Conservation (phyloP, 2,797 vertebrate genomes). For the Enteromius treurensis region DNA sequence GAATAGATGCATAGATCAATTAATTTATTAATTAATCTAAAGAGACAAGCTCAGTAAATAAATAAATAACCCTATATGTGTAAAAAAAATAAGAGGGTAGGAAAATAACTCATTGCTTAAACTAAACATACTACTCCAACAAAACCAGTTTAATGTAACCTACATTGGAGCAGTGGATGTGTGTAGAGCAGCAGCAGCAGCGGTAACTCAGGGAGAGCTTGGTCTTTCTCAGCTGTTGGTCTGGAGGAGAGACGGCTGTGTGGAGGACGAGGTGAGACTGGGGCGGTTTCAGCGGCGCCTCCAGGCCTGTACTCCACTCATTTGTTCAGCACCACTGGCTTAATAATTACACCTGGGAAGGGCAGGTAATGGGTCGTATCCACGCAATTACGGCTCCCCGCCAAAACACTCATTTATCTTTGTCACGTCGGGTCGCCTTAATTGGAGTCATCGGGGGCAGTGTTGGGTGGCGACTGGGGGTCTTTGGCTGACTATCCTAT, state of each 20-base stretch:
- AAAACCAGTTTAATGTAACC: background rate
- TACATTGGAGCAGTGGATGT: background rate
- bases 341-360: slow-evolving; percentile 80
- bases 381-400: slow-evolving; percentile 69
- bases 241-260: slow-evolving; percentile 23
- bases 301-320: slow-evolving; percentile 72
- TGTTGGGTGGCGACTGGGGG: slow-evolving; percentile 49
- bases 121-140: background rate
- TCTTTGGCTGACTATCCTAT: slow-evolving; percentile 42
- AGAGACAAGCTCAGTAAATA: background rate
- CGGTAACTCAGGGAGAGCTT: slow-evolving; percentile 6
- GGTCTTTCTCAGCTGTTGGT: slow-evolving; percentile 39
- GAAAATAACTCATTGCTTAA: background rate
- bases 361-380: slow-evolving; percentile 76
- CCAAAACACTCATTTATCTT: slow-evolving; percentile 72
- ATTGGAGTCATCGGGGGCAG: slow-evolving; percentile 61
- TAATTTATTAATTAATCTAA: background rate
- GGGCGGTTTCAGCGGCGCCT: slow-evolving; percentile 55
- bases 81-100: background rate
- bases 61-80: background rate
- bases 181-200: background rate
- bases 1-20: background rate
- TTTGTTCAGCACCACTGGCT: slow-evolving; percentile 78
- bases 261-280: slow-evolving; percentile 38
- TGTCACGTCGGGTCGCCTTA: slow-evolving; percentile 66